Conservation (phyloP, 1,140 invertebrate genomes). For the Cherax quadricarinatus region DNA sequence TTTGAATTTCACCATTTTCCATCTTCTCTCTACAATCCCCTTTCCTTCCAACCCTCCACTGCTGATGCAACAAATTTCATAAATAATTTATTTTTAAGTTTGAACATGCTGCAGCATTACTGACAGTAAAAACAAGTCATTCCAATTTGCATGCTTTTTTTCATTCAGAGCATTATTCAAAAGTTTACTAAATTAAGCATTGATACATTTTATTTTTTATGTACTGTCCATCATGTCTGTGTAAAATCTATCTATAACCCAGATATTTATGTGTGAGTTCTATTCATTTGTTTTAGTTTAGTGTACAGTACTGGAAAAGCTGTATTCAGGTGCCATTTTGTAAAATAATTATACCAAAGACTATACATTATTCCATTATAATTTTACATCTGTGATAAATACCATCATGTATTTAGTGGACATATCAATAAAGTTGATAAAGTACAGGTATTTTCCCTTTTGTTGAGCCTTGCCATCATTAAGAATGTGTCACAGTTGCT, state of each 20-base stretch:
- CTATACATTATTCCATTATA: not conserved
- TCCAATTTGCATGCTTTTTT: too few relatives aligned
- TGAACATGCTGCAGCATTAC: too few relatives aligned
- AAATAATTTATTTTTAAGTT: too few relatives aligned
- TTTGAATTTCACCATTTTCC: too few relatives aligned
- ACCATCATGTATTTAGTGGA: not conserved
- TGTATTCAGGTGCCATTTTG: conserved; percentile 6
- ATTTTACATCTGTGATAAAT: conserved; percentile 16
- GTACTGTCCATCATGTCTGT: not conserved
- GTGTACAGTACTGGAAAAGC: not conserved
- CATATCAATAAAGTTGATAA: conserved; percentile 1
- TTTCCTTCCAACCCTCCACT: too few relatives aligned
- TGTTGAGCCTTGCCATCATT: not conserved
- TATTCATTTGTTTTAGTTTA: not conserved
- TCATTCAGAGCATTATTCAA: not conserved
- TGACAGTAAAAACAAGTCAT: too few relatives aligned
- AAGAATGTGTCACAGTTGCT: too few relatives aligned
- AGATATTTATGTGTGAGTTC: not conserved
- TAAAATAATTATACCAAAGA: conserved; percentile 17
- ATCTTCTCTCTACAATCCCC: too few relatives aligned
- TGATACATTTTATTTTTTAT: not conserved
- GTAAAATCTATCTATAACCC: not conserved
- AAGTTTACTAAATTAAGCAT: not conserved
- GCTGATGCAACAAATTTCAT: too few relatives aligned
- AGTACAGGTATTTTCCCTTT: not conserved